phyloP scores from a whole-genome alignment of 2,888 invertebrate genomes.

The Drosophila stalkeri region DNA sequence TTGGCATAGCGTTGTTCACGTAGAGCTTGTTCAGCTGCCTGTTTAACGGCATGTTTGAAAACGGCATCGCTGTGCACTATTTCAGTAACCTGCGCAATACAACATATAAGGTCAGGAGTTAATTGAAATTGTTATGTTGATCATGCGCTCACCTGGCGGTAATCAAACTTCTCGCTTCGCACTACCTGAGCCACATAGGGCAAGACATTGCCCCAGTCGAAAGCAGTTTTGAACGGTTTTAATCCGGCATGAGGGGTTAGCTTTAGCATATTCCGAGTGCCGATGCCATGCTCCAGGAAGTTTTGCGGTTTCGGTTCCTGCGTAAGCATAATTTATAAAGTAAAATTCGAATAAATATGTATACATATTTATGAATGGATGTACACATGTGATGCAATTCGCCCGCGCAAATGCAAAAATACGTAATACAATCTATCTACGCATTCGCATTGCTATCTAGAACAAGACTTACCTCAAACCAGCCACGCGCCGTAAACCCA shows the following conservation, averaged over 20 bases:
- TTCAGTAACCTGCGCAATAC: slow-evolving; percentile 76
- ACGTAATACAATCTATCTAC: not conserved
- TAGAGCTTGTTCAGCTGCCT: slow-evolving; percentile 88
- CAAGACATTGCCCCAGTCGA: slow-evolving; percentile 87
- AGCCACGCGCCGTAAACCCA: slow-evolving; percentile 82
- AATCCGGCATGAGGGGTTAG: slow-evolving; percentile 87
- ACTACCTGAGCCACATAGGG: slow-evolving; percentile 89
- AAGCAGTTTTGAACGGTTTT: slow-evolving; percentile 86
- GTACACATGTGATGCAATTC: slow-evolving; percentile 50
- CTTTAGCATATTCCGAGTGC: slow-evolving; percentile 87
- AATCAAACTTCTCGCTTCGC: slow-evolving; percentile 88
- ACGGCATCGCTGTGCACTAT: slow-evolving; percentile 88
- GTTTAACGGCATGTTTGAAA: slow-evolving; percentile 90
- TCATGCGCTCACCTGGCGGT: slow-evolving; percentile 87
- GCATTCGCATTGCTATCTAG: not conserved
- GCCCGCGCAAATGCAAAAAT: slow-evolving; percentile 31
- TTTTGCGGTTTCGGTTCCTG: slow-evolving; percentile 82
- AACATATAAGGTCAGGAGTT: slow-evolving; percentile 1
- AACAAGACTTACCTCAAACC: slow-evolving; percentile 82
- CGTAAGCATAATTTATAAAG: slow-evolving; percentile 24
- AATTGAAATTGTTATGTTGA: not conserved
- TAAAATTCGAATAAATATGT: slow-evolving; percentile 1
- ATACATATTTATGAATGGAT: not conserved
- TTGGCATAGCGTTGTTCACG: slow-evolving; percentile 83
- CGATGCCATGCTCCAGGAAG: slow-evolving; percentile 81